phyloP scores from a whole-genome alignment of 2,888 invertebrate genomes.

The Helicoverpa assulta region DNA sequence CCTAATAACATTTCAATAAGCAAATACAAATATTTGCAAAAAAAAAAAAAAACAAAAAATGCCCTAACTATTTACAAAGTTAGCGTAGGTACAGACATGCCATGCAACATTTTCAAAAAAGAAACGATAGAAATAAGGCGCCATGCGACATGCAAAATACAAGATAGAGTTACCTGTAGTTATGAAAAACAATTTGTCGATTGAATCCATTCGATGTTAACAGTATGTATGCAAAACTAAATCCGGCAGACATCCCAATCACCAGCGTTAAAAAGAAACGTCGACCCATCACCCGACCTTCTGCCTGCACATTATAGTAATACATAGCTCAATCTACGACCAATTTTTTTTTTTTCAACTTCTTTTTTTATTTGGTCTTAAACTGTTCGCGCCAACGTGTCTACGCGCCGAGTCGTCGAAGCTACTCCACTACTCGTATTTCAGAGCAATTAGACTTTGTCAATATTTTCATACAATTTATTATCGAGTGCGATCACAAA shows the following conservation, averaged over 20 bases:
- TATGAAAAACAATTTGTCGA: slow-evolving; percentile 82
- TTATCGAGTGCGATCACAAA: slow-evolving; percentile 44
- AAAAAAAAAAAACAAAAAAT: background rate
- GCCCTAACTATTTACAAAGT: slow-evolving; percentile 1
- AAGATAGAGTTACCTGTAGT: slow-evolving; percentile 84
- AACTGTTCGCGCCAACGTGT: slow-evolving; percentile 40
- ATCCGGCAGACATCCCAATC: slow-evolving; percentile 93
- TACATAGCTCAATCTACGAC: slow-evolving; percentile 60
- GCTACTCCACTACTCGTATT: slow-evolving; percentile 48
- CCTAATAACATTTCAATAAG: background rate
- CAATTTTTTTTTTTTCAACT: slow-evolving; percentile 31
- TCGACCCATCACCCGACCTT: slow-evolving; percentile 91
- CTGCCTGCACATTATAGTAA: slow-evolving; percentile 78
- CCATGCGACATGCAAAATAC: slow-evolving; percentile 69
- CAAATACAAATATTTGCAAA: background rate
- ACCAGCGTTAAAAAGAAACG: slow-evolving; percentile 93
- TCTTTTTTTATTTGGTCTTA: slow-evolving; percentile 26
- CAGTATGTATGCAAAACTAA: slow-evolving; percentile 94
- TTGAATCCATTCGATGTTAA: slow-evolving; percentile 90
- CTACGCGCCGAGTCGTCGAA: slow-evolving; percentile 57
- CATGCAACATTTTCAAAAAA: slow-evolving; percentile 39
- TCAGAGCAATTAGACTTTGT: slow-evolving; percentile 50
- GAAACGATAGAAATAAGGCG: slow-evolving; percentile 38
- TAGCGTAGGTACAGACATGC: slow-evolving; percentile 45
- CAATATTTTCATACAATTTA: slow-evolving; percentile 46